A percentile compares a stretch with the other conserved stretches of the same genome.
phyloP scores from a whole-genome alignment of 2,797 vertebrate genomes.

The Pelobates cultripes region DNA sequence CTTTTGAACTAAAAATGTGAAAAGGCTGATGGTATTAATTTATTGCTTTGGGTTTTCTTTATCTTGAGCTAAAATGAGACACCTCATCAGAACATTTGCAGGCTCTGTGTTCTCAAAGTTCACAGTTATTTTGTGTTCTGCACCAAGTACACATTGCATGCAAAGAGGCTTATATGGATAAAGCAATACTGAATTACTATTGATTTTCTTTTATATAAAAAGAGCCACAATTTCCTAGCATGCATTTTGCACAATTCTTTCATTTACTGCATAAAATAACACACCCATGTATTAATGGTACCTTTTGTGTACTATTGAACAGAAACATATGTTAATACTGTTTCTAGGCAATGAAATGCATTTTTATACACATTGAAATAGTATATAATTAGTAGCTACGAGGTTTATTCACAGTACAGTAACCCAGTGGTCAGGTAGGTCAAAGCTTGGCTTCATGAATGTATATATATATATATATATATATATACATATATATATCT shows the following conservation, averaged over 20 bases:
- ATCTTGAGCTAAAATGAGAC: conserved; percentile 16
- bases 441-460: too few species aligned
- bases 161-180: conserved; percentile 6
- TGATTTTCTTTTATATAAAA: not conserved
- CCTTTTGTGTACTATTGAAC: not conserved
- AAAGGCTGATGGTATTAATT: conserved; percentile 3
- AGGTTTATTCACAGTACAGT: too few species aligned
- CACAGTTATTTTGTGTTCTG: not conserved
- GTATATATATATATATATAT: too few species aligned
- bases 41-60: conserved; percentile 1
- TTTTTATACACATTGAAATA: too few species aligned
- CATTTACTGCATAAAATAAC: not conserved
- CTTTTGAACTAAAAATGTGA: conserved; percentile 9
- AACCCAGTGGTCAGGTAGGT: too few species aligned
- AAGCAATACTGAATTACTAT: not conserved
- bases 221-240: not conserved
- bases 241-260: not conserved
- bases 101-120: not conserved
- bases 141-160: not conserved
- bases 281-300: not conserved
- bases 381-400: too few species aligned
- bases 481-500: too few species aligned
- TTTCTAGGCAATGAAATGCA: not conserved
- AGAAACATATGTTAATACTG: not conserved
- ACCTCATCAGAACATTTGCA: conserved; percentile 20